These are phyloP conservation scores for Monopis laevigella DNA, from an alignment of 2,888 invertebrate species.

Conservation along the genomic window DNA sequence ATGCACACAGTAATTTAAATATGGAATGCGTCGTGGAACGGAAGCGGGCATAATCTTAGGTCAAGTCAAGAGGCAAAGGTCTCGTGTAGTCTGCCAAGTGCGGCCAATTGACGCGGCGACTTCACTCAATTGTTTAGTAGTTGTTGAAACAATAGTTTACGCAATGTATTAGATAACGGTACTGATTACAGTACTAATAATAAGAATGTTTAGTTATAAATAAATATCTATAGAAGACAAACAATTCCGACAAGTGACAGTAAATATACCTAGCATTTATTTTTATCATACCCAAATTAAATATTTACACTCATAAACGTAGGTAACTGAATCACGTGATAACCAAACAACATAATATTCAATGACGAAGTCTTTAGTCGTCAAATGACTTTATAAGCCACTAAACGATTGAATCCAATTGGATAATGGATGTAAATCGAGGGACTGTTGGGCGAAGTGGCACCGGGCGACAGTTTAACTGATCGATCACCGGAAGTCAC, in stretches of 20 bases:
- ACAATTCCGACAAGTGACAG: too few species aligned
- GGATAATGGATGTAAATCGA: slow-evolving; percentile 30
- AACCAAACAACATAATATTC: too few species aligned
- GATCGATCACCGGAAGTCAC: slow-evolving; percentile 50
- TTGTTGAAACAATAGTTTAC: neutral
- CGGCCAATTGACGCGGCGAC: slow-evolving; percentile 3
- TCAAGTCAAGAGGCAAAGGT: slow-evolving; percentile 5
- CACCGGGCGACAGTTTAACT: slow-evolving; percentile 22
- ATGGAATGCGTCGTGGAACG: slow-evolving; percentile 1
- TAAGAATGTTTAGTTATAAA: too few species aligned
- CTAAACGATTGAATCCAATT: slow-evolving; percentile 45
- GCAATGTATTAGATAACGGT: neutral
- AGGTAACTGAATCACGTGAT: too few species aligned
- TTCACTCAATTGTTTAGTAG: neutral
- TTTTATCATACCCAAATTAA: too few species aligned
- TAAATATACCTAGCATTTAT: too few species aligned
- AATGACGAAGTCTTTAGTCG: too few species aligned
- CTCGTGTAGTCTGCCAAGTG: neutral
- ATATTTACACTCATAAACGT: too few species aligned
- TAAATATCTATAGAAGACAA: too few species aligned
- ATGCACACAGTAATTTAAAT: slow-evolving; percentile 2
- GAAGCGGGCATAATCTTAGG: slow-evolving; percentile 4
- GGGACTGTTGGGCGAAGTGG: slow-evolving; percentile 18
- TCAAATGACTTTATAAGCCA: slow-evolving; percentile 32
- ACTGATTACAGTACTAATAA: too few species aligned